A percentile compares a stretch with the other conserved stretches of the same genome.
phyloP scores from a whole-genome alignment of 2,888 invertebrate genomes.

The Liposcelis brunnea region DNA sequence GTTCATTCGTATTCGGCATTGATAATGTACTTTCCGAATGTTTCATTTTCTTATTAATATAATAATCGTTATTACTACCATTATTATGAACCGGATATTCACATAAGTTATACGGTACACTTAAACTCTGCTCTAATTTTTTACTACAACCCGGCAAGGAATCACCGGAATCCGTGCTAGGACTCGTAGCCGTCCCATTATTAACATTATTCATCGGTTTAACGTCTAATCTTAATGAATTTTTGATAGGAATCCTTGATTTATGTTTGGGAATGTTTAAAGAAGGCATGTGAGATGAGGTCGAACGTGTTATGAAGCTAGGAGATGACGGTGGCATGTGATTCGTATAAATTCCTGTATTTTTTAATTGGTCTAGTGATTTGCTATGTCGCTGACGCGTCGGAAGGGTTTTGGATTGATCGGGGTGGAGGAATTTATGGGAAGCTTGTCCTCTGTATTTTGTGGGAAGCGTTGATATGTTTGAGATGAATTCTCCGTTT shows the following conservation, averaged over 20 bases:
- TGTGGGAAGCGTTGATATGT: conserved; percentile 1
- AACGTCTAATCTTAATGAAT: too few species aligned
- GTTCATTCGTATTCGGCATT: conserved; percentile 29
- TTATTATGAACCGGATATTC: conserved; percentile 7
- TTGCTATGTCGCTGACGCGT: conserved; percentile 65
- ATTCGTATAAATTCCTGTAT: conserved; percentile 25
- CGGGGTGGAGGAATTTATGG: conserved; percentile 18
- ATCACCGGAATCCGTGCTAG: conserved; percentile 4
- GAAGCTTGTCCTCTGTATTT: conserved; percentile 4
- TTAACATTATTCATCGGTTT: too few species aligned
- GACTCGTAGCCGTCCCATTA: conserved; percentile 5
- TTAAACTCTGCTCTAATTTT: conserved; percentile 17
- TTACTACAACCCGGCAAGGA: conserved; percentile 12
- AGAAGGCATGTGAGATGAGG: too few species aligned
- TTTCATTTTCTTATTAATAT: conserved; percentile 15
- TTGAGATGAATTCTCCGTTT: conserved; percentile 30
- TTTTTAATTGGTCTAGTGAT: conserved; percentile 54
- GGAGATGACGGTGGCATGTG: too few species aligned
- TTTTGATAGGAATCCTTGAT: too few species aligned
- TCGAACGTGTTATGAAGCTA: too few species aligned
- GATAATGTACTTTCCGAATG: conserved; percentile 23
- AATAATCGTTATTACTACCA: not conserved
- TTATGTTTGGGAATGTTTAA: too few species aligned
- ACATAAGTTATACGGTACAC: conserved; percentile 15
- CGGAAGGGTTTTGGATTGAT: conserved; percentile 32